phyloP scores from a whole-genome alignment of 2,888 invertebrate species.

The Lasioglossum oenotherae region DNA sequence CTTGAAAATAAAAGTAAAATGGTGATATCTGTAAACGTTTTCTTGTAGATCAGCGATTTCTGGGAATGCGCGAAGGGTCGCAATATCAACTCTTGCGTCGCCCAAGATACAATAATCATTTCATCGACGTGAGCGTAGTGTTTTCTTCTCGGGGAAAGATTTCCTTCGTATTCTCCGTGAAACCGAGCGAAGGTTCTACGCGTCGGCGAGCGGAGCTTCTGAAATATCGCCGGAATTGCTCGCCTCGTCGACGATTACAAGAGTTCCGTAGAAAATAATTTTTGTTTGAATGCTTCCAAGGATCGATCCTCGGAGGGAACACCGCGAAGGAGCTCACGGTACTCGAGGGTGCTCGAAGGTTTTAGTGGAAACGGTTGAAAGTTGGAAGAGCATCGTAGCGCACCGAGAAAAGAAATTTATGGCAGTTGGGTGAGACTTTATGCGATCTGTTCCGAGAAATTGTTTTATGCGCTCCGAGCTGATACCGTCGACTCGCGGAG shows the following conservation, averaged over 20 bases:
- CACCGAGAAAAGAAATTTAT: constrained; percentile 72
- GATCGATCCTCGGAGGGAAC: constrained; percentile 60
- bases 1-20: not conserved
- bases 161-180: constrained; percentile 68
- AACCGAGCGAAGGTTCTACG: constrained; percentile 73
- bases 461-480: constrained; percentile 71
- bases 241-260: constrained; percentile 55
- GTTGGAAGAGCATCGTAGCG: constrained; percentile 73
- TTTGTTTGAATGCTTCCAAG: constrained; percentile 65
- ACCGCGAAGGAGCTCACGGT: constrained; percentile 61
- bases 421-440: constrained; percentile 75
- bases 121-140: not conserved
- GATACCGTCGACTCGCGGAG: constrained; percentile 37
- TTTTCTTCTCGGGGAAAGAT: not conserved
- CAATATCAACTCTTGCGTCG: not conserved
- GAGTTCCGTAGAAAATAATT: constrained; percentile 67
- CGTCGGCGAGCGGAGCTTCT: constrained; percentile 47
- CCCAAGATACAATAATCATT: constrained; percentile 1
- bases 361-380: constrained; percentile 78
- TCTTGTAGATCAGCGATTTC: not conserved
- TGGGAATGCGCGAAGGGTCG: not conserved
- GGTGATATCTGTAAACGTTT: not conserved
- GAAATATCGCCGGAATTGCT: constrained; percentile 54
- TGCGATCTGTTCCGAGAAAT: constrained; percentile 76
- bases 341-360: constrained; percentile 73